These are phyloP conservation scores for Acanthiza pusilla DNA, from an alignment of 2,797 vertebrate species.

Conservation along the genomic window DNA sequence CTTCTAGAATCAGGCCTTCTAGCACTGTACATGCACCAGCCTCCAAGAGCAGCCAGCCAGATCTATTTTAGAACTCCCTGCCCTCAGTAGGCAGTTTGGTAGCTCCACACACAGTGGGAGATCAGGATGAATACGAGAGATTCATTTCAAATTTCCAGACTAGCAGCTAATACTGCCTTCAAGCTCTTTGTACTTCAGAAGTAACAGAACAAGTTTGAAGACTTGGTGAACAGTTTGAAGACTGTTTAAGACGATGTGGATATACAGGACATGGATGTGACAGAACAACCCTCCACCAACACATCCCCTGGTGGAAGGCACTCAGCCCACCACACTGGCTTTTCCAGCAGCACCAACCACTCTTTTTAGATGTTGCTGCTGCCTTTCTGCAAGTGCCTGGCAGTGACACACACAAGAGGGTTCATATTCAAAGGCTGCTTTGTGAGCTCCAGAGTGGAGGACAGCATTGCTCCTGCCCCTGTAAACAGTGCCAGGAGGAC, in stretches of 20 bases:
- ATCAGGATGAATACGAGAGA: not conserved
- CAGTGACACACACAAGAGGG: not conserved
- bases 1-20: not conserved
- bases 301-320: rapidly evolving
- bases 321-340: not conserved
- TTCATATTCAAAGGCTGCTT: not conserved
- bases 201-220: not conserved
- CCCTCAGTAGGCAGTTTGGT: not conserved
- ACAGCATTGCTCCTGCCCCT: rapidly evolving
- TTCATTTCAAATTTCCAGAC: not conserved
- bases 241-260: not conserved
- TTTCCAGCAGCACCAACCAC: not conserved
- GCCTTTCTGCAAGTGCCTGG: not conserved
- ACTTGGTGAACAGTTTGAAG: too few relatives aligned
- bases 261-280: not conserved
- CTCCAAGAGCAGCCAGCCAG: not conserved
- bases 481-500: not conserved
- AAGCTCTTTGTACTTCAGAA: not conserved
- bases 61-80: not conserved
- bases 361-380: not conserved
- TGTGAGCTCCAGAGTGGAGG: not conserved
- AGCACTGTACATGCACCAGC: not conserved
- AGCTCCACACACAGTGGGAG: not conserved
- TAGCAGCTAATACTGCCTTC: not conserved
- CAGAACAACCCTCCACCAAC: not conserved